These are phyloP conservation scores for Coturnix japonica DNA, from an alignment of 2,113 vertebrate genomes.

Conservation along the genomic window DNA sequence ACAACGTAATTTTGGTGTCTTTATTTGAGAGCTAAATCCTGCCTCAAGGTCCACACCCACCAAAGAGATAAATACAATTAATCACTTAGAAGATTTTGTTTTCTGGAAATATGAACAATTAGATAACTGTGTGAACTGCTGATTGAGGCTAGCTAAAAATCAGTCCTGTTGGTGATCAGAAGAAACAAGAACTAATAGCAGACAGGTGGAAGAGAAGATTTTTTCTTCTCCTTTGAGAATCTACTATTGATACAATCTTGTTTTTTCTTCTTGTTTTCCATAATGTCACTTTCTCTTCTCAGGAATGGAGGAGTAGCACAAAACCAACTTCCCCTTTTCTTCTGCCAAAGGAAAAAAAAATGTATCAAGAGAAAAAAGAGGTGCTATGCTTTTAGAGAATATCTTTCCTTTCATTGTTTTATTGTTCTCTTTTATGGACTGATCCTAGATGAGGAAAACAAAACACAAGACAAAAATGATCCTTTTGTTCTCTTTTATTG, in stretches of 20 bases:
- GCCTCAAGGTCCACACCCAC: not conserved
- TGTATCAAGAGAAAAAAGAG: not conserved
- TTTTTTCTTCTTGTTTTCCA: not conserved
- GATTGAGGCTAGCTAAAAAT: not conserved
- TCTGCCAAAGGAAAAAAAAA: fast-evolving
- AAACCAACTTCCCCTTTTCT: not conserved
- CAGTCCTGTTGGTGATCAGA: not conserved
- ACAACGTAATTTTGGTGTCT: not conserved
- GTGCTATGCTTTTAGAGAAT: not conserved
- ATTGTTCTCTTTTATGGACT: not conserved
- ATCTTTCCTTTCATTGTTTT: constrained; percentile 10
- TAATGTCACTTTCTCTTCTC: not conserved
- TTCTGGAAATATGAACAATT: not conserved
- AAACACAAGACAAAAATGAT: not conserved
- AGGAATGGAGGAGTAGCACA: not conserved
- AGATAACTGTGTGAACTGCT: not conserved
- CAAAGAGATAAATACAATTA: constrained; percentile 13
- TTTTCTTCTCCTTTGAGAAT: not conserved
- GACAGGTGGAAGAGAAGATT: not conserved
- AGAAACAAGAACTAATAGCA: not conserved
- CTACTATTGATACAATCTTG: not conserved
- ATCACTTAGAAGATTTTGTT: not conserved
- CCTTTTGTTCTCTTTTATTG: not conserved
- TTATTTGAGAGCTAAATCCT: not conserved
- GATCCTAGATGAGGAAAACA: not conserved